Evolutionary conservation across 2,888 invertebrate genomes (phyloP).

Genomic region (Apodemia mormo): DNA sequence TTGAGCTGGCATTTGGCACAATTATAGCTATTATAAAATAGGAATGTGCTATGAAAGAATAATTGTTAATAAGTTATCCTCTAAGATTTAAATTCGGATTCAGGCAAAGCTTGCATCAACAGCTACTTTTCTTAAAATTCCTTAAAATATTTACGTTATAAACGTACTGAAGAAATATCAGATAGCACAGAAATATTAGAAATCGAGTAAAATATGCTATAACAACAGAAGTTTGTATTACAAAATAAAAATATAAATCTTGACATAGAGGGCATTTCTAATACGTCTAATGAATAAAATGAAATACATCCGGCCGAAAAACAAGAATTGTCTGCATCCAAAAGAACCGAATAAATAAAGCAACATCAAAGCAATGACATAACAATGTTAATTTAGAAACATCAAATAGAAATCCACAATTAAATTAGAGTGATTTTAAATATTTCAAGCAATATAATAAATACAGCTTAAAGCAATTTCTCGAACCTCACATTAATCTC

Average conservation of each 20-base stretch:
- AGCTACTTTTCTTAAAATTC: no score
- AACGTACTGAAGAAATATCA: not conserved
- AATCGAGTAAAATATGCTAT: not conserved
- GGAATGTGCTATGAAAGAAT: no score
- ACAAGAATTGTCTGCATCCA: not conserved
- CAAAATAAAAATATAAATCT: not conserved
- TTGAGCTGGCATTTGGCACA: no score
- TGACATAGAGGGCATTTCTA: not conserved
- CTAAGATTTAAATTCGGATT: no score
- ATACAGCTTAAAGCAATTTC: slow-evolving; percentile 13
- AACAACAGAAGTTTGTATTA: not conserved
- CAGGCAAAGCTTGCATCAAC: no score
- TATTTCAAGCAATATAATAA: slow-evolving; percentile 9
- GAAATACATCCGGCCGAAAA: not conserved
- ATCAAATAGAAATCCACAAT: not conserved
- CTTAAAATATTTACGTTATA: not conserved
- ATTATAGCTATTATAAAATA: no score
- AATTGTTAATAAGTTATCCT: no score
- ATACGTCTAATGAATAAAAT: not conserved
- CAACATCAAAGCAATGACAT: not conserved
- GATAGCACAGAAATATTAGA: not conserved
- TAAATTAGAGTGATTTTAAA: not conserved
- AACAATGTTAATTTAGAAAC: not conserved
- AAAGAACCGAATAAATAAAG: not conserved
- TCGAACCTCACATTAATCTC: slow-evolving; percentile 16